Evolutionary conservation across 2,113 vertebrate genomes (phyloP).

Genomic region (Notarius lentiginosus): DNA sequence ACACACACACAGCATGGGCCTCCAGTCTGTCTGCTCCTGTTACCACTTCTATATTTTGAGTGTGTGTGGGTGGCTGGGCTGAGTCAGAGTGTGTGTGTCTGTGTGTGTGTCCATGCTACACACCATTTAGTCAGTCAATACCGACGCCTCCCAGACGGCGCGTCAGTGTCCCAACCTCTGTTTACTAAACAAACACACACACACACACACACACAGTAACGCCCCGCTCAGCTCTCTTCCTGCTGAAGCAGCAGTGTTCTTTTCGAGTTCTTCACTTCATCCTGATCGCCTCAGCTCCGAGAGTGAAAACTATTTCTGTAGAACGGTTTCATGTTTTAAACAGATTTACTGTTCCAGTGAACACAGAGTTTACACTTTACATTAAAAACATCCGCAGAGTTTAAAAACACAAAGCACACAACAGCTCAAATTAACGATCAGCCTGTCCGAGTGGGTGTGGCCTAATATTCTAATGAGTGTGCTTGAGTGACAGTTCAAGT

Average conservation of each 20-base stretch:
- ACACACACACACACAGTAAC: slow-evolving; percentile 8
- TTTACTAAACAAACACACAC: slow-evolving; percentile 42
- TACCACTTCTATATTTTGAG: slow-evolving; percentile 14
- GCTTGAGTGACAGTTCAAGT: not conserved
- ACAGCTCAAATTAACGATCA: not conserved
- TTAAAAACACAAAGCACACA: not conserved
- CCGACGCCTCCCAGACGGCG: slow-evolving; percentile 61
- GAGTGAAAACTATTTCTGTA: not conserved
- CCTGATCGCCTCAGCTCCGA: no score
- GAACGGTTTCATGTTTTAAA: not conserved
- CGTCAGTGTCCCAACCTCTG: not conserved
- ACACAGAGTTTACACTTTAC: no score
- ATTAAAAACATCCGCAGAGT: not conserved
- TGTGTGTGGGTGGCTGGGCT: slow-evolving; percentile 5
- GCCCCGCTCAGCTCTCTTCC: not conserved
- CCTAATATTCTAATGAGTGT: not conserved
- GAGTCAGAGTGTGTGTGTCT: slow-evolving; percentile 10
- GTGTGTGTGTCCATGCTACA: slow-evolving; percentile 44
- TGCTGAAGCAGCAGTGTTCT: not conserved
- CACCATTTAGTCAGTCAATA: slow-evolving; percentile 1
- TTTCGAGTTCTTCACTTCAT: not conserved
- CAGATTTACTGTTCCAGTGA: not conserved
- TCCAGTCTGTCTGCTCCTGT: slow-evolving; percentile 33
- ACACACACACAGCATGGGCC: not conserved
- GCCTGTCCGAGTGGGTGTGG: not conserved